A percentile compares a stretch with the other conserved stretches of the same genome.
Evolutionary conservation across 2,113 vertebrate species (phyloP).

Genomic region (Perca schrenkii): DNA sequence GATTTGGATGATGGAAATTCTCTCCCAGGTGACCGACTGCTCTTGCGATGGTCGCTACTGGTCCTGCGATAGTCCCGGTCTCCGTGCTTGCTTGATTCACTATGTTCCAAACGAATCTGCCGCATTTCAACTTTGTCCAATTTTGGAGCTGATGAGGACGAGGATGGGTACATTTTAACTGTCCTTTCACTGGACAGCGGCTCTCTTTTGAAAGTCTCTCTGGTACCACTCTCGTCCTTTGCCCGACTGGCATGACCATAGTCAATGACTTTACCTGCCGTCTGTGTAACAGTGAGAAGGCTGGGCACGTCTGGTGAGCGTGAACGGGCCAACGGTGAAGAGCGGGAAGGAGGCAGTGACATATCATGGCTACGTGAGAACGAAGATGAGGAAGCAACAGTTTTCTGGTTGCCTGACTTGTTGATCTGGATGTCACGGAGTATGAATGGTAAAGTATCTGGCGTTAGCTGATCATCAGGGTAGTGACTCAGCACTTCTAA

Average conservation of each 20-base stretch:
- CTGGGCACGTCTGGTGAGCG: slow-evolving; percentile 67
- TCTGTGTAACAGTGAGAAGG: slow-evolving; percentile 71
- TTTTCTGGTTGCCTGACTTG: slow-evolving; percentile 83
- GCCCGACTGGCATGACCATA: slow-evolving; percentile 92
- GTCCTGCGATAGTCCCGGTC: slow-evolving; percentile 76
- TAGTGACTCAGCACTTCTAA: slow-evolving; percentile 94
- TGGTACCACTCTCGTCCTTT: slow-evolving; percentile 57
- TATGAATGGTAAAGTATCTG: slow-evolving; percentile 93
- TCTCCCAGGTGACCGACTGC: slow-evolving; percentile 55
- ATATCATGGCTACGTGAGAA: slow-evolving; percentile 59
- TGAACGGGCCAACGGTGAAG: slow-evolving; percentile 31
- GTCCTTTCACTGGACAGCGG: slow-evolving; percentile 75
- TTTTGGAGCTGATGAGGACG: slow-evolving; percentile 45
- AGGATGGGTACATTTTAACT: slow-evolving; percentile 70
- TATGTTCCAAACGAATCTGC: slow-evolving; percentile 62
- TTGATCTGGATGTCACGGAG: slow-evolving; percentile 91
- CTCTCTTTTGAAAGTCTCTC: slow-evolving; percentile 83
- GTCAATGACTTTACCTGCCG: slow-evolving; percentile 92
- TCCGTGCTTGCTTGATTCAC: slow-evolving; percentile 76
- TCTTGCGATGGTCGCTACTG: slow-evolving; percentile 51
- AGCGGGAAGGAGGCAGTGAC: slow-evolving; percentile 52
- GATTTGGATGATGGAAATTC: slow-evolving; percentile 82
- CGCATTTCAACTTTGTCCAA: slow-evolving; percentile 55
- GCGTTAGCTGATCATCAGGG: slow-evolving; percentile 93
- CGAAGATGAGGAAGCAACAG: slow-evolving; percentile 22